These are phyloP conservation scores for Amblyraja radiata DNA, from an alignment of 2,797 vertebrate species.

Conservation along the genomic window DNA sequence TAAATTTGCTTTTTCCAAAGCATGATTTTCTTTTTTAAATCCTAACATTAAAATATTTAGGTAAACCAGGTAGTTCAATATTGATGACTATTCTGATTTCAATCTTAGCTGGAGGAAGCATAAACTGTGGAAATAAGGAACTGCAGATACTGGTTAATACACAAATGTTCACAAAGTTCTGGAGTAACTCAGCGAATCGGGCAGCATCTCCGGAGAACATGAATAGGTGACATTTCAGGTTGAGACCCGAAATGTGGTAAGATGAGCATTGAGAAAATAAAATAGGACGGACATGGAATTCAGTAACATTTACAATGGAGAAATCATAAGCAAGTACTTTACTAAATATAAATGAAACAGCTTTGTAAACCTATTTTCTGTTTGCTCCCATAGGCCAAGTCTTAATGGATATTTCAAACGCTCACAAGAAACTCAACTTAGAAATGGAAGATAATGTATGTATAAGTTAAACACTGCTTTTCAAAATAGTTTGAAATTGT, in stretches of 20 bases:
- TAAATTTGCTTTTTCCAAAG: background rate
- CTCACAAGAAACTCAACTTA: slow-evolving; percentile 76
- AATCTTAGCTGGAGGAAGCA: background rate
- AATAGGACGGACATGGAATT: background rate
- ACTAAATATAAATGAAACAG: background rate
- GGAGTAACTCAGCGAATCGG: too few species aligned
- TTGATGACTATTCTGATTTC: background rate
- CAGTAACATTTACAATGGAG: background rate
- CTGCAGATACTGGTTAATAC: too few species aligned
- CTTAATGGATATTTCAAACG: slow-evolving; percentile 82
- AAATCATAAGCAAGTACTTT: background rate
- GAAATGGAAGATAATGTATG: slow-evolving; percentile 87
- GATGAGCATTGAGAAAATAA: background rate
- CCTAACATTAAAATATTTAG: background rate
- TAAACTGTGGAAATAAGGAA: background rate
- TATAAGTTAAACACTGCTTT: slow-evolving; percentile 45
- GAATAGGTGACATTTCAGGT: too few species aligned
- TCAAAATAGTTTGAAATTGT: background rate
- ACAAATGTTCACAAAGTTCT: too few species aligned
- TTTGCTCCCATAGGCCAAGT: slow-evolving; percentile 68
- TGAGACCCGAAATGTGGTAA: background rate
- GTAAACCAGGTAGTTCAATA: background rate
- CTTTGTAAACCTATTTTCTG: background rate
- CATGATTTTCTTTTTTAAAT: background rate
- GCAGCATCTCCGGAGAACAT: too few species aligned